These are phyloP conservation scores for Netelia melanura DNA, from an alignment of 2,888 invertebrate genomes.

Conservation along the genomic window DNA sequence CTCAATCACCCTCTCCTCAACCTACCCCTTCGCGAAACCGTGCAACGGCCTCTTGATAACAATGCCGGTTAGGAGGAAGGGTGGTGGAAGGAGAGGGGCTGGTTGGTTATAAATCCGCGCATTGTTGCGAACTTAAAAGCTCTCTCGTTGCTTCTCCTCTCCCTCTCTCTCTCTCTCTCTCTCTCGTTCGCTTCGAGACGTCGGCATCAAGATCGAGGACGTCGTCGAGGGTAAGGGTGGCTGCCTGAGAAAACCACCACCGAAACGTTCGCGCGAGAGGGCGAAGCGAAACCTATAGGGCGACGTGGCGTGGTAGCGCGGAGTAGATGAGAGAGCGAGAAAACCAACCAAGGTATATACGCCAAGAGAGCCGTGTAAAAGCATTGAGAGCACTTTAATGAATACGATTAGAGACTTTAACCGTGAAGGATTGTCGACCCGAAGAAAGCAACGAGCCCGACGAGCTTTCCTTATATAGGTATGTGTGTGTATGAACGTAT, in stretches of 20 bases:
- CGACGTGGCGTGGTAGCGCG: background rate
- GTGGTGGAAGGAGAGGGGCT: conserved; percentile 72
- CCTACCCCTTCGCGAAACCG: background rate
- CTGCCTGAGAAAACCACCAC: conserved; percentile 57
- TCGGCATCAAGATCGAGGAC: conserved; percentile 41
- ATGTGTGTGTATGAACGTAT: conserved; percentile 6
- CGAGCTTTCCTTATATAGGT: conserved; percentile 44
- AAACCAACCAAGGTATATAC: conserved; percentile 32
- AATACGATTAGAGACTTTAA: conserved; percentile 83
- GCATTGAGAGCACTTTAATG: conserved; percentile 84
- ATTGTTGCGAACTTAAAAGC: conserved; percentile 85
- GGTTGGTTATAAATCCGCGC: conserved; percentile 82
- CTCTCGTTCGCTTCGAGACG: conserved; percentile 24
- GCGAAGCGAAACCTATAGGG: conserved; percentile 45
- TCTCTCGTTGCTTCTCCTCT: conserved; percentile 56
- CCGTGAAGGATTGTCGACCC: conserved; percentile 81
- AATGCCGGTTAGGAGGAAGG: conserved; percentile 74
- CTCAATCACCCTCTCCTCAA: conserved; percentile 81
- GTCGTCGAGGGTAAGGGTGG: conserved; percentile 32
- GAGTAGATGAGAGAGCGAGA: conserved; percentile 40
- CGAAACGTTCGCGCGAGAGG: conserved; percentile 33
- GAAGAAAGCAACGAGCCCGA: conserved; percentile 75
- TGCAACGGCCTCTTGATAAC: conserved; percentile 76
- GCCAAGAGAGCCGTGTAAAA: conserved; percentile 80
- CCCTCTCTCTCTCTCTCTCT: background rate